A percentile compares a stretch with the other conserved stretches of the same genome.
Conservation (phyloP, 1,140 invertebrate genomes). For the Coenobita brevimanus region DNA sequence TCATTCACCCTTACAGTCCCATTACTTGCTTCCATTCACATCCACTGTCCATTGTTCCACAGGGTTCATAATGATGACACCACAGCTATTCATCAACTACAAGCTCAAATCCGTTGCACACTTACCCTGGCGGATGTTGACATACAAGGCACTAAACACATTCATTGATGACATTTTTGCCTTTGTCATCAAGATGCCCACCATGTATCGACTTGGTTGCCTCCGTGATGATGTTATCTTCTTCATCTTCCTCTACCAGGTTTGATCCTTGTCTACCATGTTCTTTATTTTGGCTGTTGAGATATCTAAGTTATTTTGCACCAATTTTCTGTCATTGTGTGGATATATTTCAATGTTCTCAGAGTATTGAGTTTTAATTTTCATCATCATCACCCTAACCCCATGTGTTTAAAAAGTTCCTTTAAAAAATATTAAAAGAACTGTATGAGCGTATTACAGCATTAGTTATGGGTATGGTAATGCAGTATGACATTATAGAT, state of each 20-base stretch:
- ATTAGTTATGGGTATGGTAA: too few species aligned
- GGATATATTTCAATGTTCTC: too few species aligned
- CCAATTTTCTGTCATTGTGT: too few species aligned
- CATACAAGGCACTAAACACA: conserved; percentile 99
- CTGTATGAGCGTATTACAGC: too few species aligned
- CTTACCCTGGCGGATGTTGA: conserved; percentile 99
- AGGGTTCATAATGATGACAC: conserved; percentile 99
- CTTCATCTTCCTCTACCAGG: conserved; percentile 94
- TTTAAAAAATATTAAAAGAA: too few species aligned
- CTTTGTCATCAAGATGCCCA: conserved; percentile 99
- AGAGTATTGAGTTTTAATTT: too few species aligned
- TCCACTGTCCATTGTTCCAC: not conserved
- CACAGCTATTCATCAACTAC: conserved; percentile 99
- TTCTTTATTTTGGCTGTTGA: not conserved
- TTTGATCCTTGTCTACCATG: not conserved
- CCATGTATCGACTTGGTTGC: conserved; percentile 94
- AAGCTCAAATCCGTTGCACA: conserved; percentile 99
- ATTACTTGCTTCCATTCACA: too few species aligned
- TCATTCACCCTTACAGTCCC: too few species aligned
- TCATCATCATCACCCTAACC: too few species aligned
- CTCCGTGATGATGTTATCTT: conserved; percentile 99
- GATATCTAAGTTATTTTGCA: too few species aligned
- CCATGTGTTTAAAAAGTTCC: too few species aligned
- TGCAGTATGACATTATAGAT: too few species aligned
- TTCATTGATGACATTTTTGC: conserved; percentile 99